phyloP scores from a whole-genome alignment of 2,888 invertebrate genomes.

The Bhutanitis thaidina region DNA sequence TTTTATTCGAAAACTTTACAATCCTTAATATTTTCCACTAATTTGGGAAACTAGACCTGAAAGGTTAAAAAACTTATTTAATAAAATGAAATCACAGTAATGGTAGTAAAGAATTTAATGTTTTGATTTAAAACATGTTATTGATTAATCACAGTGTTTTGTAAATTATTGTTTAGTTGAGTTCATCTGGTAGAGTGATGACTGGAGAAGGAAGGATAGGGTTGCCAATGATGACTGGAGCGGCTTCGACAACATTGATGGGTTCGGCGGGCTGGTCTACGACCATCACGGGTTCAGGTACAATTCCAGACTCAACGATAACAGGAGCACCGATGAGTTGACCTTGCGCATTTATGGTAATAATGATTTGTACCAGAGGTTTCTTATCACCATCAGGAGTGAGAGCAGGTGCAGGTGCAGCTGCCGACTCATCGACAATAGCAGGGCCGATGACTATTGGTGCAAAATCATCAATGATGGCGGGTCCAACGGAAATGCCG shows the following conservation, averaged over 20 bases:
- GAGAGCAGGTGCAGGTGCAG: background rate
- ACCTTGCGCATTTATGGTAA: slow-evolving; percentile 11
- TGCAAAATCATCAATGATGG: slow-evolving; percentile 6
- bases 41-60: too few relatives aligned
- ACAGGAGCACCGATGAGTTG: slow-evolving; percentile 10
- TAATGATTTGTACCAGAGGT: slow-evolving; percentile 14
- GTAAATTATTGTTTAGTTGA: background rate
- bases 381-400: slow-evolving; percentile 1
- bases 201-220: slow-evolving; percentile 11
- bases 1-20: too few relatives aligned
- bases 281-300: slow-evolving; percentile 2
- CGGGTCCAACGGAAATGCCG: slow-evolving; percentile 18
- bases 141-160: too few relatives aligned
- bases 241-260: slow-evolving; percentile 2
- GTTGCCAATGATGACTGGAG: background rate
- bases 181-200: slow-evolving; percentile 8
- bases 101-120: too few relatives aligned
- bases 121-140: too few relatives aligned
- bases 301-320: background rate
- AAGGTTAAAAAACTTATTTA: too few relatives aligned
- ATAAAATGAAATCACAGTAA: too few relatives aligned
- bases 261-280: background rate
- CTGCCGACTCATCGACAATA: slow-evolving; percentile 4
- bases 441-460: slow-evolving; percentile 14
- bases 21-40: too few relatives aligned